phyloP scores from a whole-genome alignment of 2,888 invertebrate species.

The Lacanobia oleracea region DNA sequence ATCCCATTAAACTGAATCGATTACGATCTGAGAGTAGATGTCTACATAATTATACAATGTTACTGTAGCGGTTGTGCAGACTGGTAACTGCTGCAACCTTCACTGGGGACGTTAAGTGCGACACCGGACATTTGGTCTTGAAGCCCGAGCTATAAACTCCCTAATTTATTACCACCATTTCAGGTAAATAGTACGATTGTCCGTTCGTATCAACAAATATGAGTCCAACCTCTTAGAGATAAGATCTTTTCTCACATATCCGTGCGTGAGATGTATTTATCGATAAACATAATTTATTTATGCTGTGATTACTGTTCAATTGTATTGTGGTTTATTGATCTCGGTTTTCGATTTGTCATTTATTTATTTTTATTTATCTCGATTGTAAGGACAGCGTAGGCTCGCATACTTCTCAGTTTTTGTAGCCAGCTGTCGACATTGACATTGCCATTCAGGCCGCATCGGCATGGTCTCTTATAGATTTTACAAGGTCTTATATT shows the following conservation, averaged over 20 bases:
- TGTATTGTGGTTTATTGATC: conserved; percentile 78
- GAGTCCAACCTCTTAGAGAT: conserved; percentile 69
- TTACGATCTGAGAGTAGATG: conserved; percentile 67
- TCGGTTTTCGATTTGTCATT: conserved; percentile 74
- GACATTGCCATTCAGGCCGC: conserved; percentile 54
- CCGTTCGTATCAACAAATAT: conserved; percentile 72
- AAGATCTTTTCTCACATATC: conserved; percentile 75
- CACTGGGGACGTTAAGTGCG: conserved; percentile 63
- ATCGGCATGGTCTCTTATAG: conserved; percentile 38
- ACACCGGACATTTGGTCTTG: conserved; percentile 73
- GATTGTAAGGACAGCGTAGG: conserved; percentile 35
- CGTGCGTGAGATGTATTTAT: conserved; percentile 67
- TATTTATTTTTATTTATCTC: conserved; percentile 65
- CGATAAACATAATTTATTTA: conserved; percentile 74
- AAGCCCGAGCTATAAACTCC: conserved; percentile 69
- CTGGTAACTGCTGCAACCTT: conserved; percentile 70
- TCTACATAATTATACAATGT: conserved; percentile 67
- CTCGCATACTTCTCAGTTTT: conserved; percentile 49
- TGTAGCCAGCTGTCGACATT: conserved; percentile 56
- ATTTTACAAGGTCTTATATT: conserved; percentile 35
- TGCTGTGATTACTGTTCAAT: conserved; percentile 71
- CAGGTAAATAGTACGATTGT: conserved; percentile 77
- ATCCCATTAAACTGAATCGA: conserved; percentile 72
- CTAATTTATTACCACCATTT: conserved; percentile 73
- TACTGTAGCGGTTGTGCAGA: conserved; percentile 68